Evolutionary conservation across 2,888 invertebrate genomes (phyloP), one percentile per base, ranked within the genome.

Genomic region (Ptilodon capucinus): DNA sequence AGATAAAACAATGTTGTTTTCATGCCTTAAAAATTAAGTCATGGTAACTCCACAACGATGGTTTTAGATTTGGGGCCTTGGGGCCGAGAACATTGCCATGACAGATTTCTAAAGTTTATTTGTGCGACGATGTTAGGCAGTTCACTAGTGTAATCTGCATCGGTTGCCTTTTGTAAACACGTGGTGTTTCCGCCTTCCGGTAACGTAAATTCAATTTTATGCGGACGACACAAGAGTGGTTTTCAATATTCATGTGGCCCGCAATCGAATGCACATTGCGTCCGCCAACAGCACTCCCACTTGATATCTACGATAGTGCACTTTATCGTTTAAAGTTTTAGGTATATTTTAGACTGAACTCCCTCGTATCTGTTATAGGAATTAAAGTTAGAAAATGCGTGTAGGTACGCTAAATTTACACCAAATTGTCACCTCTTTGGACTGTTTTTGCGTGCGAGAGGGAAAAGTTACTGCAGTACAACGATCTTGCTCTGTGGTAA

Each of bases 241-340:
- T 89, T 90, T 89, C 84, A 86, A 85, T 86, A 86, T 86, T 81
- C 81, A 84, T 76, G 74, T 71, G 68, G 64, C 60, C 65, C 57
- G 74, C 80, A 78, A 84, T 81, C 78, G 75, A 77, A 75, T 86
- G 85, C 88, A 87, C 84, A 83, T 81, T 81, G 85, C 81, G 76
- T 74, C 66, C 68, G 64, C 58, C 72, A 68, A 64, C 62, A 60
- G 54, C 64, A 54, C 43, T 57, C 43, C 57, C 46, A 52, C 60
- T 55, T 76, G 60, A 4, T 39, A 13, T 36, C 16, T 52, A 62
- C 75, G 66, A 87, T 69, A 79, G 54, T 86, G 69, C 58, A 64
- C 86, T 76, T 79, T 88, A 85, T 80, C 63, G 51, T 74, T 45
- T 41, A 34, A 34, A 39, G 17, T 40, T 74, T 77, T 75, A 67